phyloP scores from a whole-genome alignment of 2,113 vertebrate species.

The Glaucomys volans region DNA sequence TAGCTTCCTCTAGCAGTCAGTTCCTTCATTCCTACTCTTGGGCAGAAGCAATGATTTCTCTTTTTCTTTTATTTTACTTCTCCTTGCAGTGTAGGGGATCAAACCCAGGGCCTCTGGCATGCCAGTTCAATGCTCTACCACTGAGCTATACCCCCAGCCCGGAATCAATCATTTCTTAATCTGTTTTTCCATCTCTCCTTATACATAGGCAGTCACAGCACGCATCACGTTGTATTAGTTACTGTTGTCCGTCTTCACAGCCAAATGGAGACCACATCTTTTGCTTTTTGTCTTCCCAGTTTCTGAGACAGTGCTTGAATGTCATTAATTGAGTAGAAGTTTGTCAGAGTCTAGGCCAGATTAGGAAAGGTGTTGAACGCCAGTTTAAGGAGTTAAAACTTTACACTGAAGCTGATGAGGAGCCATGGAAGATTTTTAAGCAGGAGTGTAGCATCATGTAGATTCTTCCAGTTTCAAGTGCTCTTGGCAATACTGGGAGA shows the following conservation, averaged over 20 bases:
- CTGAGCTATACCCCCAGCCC: neutral
- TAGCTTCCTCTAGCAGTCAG: neutral
- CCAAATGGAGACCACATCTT: neutral
- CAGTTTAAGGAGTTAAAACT: constrained; percentile 27
- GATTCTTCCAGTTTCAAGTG: constrained; percentile 11
- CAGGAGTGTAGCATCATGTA: neutral
- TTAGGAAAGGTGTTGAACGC: neutral
- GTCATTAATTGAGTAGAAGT: neutral
- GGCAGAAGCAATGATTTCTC: neutral
- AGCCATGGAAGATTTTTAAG: neutral
- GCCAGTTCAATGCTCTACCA: neutral
- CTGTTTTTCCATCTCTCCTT: neutral
- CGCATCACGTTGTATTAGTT: neutral
- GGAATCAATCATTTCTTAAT: neutral
- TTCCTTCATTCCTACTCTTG: neutral
- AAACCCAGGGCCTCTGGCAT: neutral
- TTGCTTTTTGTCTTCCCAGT: neutral
- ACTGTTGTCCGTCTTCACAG: constrained; percentile 14
- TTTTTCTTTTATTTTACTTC: neutral
- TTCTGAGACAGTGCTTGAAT: neutral
- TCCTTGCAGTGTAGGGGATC: neutral
- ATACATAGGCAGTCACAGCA: neutral
- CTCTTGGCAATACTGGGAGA: neutral
- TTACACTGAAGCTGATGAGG: constrained; percentile 3
- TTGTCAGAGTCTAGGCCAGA: neutral